Evolutionary conservation across 1,140 invertebrate genomes (phyloP), one percentile per base, ranked within the genome.

Genomic region (Neodiprion virginianus): DNA sequence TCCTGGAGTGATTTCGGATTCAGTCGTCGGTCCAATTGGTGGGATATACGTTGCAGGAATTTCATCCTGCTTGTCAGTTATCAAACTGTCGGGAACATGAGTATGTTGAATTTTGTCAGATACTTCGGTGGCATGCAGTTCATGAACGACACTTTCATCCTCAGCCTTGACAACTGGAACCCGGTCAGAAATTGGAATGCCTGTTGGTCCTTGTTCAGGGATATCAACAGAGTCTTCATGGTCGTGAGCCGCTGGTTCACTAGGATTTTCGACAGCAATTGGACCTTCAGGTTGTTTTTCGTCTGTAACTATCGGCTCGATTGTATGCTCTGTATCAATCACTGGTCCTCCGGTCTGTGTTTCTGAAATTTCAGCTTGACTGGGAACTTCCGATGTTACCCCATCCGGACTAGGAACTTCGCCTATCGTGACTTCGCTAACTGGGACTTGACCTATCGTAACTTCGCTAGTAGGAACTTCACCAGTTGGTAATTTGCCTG

Each of bases 111-210:
- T 72, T 12, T 74, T 69, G 8, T 69, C 14, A 17, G 79, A 81
- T 21, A 73, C 78, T 73, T 85, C 76, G 0, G 81, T 82, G 1
- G 82, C 65, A 21, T 79, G 77, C 9, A 74, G 11, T 50, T 82
- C 82, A 21, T 78, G 66, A 0, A 84, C 79, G 0, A 80, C 74
- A 48, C 83, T 82, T 47, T 81, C 80, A 40, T 87, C 85, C 75
- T 88, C 87, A 12, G 83, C 81, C 69, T 87, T 87, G 8, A 81
- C 80, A 68, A 81, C 86, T 14, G 86, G 86, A 47, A 79, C 78
- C 53, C 82, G 75, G 40, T 82, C 81, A 11, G 82, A 73, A n/a
- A 84, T 80, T 5, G 80, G 77, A 72, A 84, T 83, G n/a, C 79
- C 79, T 40, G 80, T 78, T 53, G 83, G 78, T n/a, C 79, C 79